Evolutionary conservation across 2,888 invertebrate genomes (phyloP).

Genomic region (Drosophila quinaria): DNA sequence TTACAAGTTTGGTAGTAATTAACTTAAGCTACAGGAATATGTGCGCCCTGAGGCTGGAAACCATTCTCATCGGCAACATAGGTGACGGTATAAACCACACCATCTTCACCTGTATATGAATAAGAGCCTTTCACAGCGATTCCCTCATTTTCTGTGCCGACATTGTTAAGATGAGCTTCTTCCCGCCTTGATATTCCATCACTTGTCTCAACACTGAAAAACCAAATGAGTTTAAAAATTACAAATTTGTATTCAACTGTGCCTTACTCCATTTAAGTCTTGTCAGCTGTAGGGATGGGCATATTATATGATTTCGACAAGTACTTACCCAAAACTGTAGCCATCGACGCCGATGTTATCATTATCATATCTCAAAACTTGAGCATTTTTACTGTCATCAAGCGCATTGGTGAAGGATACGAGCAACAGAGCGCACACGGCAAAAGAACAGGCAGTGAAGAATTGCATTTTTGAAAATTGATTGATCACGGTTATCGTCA

Average conservation of each 20-base stretch:
- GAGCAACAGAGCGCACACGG: constrained; percentile 64
- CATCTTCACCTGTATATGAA: background rate
- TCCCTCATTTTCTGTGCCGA: background rate
- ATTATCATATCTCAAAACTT: constrained; percentile 87
- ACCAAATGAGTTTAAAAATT: background rate
- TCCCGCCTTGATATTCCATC: background rate
- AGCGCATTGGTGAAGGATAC: constrained; percentile 66
- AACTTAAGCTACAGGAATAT: background rate
- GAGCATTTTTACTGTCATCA: constrained; percentile 86
- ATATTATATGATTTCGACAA: background rate
- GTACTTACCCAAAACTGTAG: constrained; percentile 80
- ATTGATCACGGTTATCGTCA: constrained; percentile 35
- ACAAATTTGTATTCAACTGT: background rate
- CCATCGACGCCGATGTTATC: constrained; percentile 85
- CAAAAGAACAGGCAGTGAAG: constrained; percentile 57
- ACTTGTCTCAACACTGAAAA: constrained; percentile 3
- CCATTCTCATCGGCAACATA: constrained; percentile 17
- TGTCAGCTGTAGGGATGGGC: no score
- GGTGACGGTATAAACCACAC: background rate
- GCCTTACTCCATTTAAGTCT: background rate
- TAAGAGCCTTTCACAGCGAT: background rate
- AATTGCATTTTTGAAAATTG: constrained; percentile 71
- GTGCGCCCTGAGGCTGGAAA: constrained; percentile 9
- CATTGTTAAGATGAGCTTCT: background rate
- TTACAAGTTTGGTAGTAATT: background rate